Conservation (phyloP, 2,113 vertebrate genomes). For the Mastomys coucha region DNA sequence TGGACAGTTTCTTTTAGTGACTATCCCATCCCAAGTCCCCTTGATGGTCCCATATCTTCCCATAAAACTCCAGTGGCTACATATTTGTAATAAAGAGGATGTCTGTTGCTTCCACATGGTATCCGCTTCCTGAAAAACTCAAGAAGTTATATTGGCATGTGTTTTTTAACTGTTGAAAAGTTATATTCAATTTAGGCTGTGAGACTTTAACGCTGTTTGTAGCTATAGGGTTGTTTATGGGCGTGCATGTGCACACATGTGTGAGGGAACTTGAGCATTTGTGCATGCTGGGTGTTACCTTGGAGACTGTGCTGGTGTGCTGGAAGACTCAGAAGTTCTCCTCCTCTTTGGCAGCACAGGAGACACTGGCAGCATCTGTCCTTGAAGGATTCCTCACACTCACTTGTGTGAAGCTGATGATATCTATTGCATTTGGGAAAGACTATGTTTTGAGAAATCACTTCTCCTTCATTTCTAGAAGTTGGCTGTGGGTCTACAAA, state of each 20-base stretch:
- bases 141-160: not conserved
- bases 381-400: not conserved
- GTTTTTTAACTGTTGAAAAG: not conserved
- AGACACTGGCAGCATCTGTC: not conserved
- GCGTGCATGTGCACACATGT: too few species aligned
- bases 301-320: not conserved
- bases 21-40: not conserved
- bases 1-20: not conserved
- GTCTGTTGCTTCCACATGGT: not conserved
- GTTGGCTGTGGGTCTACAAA: not conserved
- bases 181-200: not conserved
- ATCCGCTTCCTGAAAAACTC: not conserved
- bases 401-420: not conserved
- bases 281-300: not conserved
- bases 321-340: not conserved
- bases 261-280: too few species aligned
- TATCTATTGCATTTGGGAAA: not conserved
- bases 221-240: not conserved
- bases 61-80: not conserved
- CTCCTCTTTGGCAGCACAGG: not conserved
- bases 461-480: not conserved
- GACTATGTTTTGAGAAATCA: not conserved
- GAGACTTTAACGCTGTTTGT: not conserved
- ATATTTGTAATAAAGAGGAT: not conserved
- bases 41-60: not conserved